A percentile compares a stretch with the other conserved stretches of the same genome.
Conservation (phyloP, 2,113 vertebrate species). For the Lepisosteus osseus region DNA sequence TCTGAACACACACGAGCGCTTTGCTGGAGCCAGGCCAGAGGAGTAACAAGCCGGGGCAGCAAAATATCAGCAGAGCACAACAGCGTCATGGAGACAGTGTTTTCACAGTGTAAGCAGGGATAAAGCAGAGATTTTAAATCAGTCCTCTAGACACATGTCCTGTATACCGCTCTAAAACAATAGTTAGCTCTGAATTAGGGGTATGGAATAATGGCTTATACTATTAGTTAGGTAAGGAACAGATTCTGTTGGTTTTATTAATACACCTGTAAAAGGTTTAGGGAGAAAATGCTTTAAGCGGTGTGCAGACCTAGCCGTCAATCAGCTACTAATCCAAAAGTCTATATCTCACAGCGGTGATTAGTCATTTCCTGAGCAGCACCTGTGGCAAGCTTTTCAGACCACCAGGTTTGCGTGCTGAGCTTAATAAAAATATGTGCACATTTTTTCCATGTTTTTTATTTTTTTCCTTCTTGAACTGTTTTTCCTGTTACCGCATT, state of each 20-base stretch:
- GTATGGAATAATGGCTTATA: background rate
- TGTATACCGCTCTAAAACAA: background rate
- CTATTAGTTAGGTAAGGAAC: background rate
- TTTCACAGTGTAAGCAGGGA: no score
- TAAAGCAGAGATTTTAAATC: no score
- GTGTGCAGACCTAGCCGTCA: background rate
- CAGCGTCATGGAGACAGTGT: no score
- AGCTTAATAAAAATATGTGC: background rate
- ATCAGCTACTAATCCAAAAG: background rate
- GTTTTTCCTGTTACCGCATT: background rate
- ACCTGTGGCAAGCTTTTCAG: background rate
- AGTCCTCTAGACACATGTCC: no score
- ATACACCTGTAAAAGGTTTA: constrained; percentile 8
- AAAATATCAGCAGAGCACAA: no score
- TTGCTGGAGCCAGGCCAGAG: no score
- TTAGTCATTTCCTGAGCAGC: constrained; percentile 5
- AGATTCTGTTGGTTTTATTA: background rate
- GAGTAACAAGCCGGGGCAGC: no score
- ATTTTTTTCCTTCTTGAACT: background rate
- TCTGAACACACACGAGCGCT: no score
- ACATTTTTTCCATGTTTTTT: no score
- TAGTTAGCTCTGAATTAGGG: background rate
- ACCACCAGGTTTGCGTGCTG: background rate
- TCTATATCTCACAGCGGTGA: constrained; percentile 7
- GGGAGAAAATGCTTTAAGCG: constrained; percentile 4